Evolutionary conservation across 2,888 invertebrate genomes (phyloP), one percentile per base, ranked within the genome.

Genomic region (Apodemia hepburni): DNA sequence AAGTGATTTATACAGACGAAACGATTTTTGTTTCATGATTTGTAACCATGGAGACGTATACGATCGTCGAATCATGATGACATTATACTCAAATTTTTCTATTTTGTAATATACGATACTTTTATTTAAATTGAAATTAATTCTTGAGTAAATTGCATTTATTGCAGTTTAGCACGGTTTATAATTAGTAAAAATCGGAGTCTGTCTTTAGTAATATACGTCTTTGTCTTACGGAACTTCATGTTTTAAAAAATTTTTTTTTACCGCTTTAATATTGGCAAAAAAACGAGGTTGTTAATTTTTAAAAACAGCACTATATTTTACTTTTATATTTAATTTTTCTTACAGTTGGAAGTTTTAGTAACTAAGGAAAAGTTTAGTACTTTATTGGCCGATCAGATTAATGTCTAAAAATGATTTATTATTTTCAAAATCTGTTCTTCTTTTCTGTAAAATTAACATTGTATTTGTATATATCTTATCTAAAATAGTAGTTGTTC

Each of bases 11-110:
- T 87, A 90, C 88, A 88, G 83, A 87, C 85, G 82, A 88, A 85
- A 86, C 82, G 84, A 81, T 82, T 84, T 79, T 73, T 74, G 72
- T 79, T 78, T 81, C 88, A 87, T 84, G 90, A 89, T 88, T 89
- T 88, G 81, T 75, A 88, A 90, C 85, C 90, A 87, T 87, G 90
- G 81, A 76, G 82, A 85, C 89, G 89, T 90, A 90, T 90, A 91
- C 90, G 86, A 89, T 86, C 87, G 81, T 82, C 86, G 85, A 86
- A 85, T 54, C 38, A 29, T 33, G 60, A 12, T 42, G 47, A n/a
- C 27, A 4, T 38, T 15, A 42, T 18, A 35, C 38, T 42, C 38
- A 17, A 17, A 18, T 4, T 12, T 8, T 27, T n/a, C n/a, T 42
- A 42, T 42, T 42, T 42, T 42, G 42, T 42, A 2, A 42, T 38